Evolutionary conservation across 2,888 invertebrate species (phyloP).

Genomic region (Cybosia mesomella): DNA sequence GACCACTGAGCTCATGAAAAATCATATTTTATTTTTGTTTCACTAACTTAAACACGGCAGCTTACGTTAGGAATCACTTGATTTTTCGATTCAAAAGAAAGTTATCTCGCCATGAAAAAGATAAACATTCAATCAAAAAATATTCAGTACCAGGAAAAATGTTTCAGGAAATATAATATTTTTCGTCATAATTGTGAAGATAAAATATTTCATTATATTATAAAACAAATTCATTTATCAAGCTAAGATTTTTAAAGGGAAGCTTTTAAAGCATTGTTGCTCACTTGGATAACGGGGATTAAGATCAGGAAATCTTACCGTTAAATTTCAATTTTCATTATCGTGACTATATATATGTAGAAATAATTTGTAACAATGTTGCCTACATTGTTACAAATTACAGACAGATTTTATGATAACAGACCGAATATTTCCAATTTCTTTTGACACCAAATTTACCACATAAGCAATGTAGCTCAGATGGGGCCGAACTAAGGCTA

Average conservation of each 20-base stretch:
- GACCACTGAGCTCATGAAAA: conserved; percentile 74
- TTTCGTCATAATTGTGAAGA: not conserved
- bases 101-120: conserved; percentile 34
- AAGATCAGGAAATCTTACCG: not conserved
- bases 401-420: too few relatives aligned
- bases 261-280: not conserved
- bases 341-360: too few relatives aligned
- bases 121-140: conserved; percentile 30
- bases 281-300: not conserved
- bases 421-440: too few relatives aligned
- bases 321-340: not conserved
- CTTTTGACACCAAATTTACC: too few relatives aligned
- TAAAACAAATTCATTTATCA: not conserved
- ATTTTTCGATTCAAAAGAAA: conserved; percentile 37
- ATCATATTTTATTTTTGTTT: conserved; percentile 76
- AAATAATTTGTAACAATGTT: too few relatives aligned
- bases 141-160: conserved; percentile 19
- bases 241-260: not conserved
- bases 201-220: not conserved
- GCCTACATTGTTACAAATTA: too few relatives aligned
- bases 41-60: conserved; percentile 51
- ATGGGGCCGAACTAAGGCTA: too few relatives aligned
- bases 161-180: conserved; percentile 1
- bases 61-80: conserved; percentile 36
- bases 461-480: too few relatives aligned